Conservation (phyloP, 1,140 invertebrate species). For the Philopotamus ludificatus region DNA sequence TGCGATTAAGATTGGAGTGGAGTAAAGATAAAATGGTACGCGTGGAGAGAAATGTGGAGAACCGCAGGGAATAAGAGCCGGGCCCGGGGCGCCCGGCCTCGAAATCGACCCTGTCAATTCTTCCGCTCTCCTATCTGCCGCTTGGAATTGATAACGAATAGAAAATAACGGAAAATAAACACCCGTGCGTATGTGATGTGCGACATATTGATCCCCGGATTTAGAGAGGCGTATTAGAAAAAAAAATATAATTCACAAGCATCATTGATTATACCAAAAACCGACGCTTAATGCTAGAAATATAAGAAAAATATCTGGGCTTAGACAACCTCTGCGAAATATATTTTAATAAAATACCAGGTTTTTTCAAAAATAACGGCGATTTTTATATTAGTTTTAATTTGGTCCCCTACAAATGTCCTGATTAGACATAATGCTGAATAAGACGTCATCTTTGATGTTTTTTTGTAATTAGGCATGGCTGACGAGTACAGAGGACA, state of each 20-base stretch:
- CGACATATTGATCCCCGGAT: not conserved
- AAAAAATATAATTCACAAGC: too few species aligned
- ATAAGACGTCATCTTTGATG: too few species aligned
- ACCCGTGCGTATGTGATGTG: not conserved
- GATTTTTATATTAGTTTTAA: too few species aligned
- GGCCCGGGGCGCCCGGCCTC: too few species aligned
- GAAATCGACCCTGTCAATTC: not conserved
- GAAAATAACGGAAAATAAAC: not conserved
- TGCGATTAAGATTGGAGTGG: conserved; percentile 26
- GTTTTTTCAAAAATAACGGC: too few species aligned
- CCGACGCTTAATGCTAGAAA: not conserved
- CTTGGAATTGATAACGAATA: not conserved
- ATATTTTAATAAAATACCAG: too few species aligned
- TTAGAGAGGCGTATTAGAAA: too few species aligned
- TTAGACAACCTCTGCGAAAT: not conserved
- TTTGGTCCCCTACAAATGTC: too few species aligned
- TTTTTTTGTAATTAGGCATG: too few species aligned
- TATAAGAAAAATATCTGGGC: not conserved
- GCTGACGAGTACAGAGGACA: too few species aligned
- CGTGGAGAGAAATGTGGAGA: conserved; percentile 9
- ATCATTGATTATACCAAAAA: not conserved
- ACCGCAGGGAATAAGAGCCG: not conserved
- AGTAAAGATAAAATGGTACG: conserved; percentile 10
- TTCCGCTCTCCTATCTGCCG: not conserved
- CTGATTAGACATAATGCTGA: too few species aligned